Percentiles rank a stretch among this genome's conserved stretches.
phyloP scores from a whole-genome alignment of 2,888 invertebrate genomes.

The Tiphia femorata region DNA sequence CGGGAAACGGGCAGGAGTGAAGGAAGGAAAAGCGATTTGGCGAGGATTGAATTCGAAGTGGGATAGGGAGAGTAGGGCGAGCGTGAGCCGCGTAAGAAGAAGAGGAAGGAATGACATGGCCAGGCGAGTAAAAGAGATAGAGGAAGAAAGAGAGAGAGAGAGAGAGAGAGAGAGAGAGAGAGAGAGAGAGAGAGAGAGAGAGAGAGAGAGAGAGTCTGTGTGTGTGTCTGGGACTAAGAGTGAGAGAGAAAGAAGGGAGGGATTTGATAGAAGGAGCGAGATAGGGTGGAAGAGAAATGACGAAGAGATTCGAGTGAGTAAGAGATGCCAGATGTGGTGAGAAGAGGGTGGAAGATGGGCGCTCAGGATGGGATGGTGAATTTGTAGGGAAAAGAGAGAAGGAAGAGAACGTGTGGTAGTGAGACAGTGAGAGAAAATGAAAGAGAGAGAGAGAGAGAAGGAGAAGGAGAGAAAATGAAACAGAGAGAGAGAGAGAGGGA shows the following conservation, averaged over 20 bases:
- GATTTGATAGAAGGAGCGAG: no score
- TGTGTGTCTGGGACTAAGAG: no score
- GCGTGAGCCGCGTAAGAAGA: neutral
- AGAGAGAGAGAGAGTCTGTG: neutral
- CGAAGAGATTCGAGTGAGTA: no score
- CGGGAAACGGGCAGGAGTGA: conserved; percentile 9
- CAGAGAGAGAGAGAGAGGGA: neutral
- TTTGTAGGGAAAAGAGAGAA: no score
- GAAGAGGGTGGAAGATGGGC: no score
- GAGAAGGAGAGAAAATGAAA: conserved; percentile 16
- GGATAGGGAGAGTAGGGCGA: neutral
- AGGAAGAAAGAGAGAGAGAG: neutral
- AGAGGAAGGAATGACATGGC: conserved; percentile 1
- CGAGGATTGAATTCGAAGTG: neutral
- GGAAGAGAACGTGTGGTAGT: no score
- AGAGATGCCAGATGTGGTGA: no score
- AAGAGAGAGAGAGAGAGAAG: neutral
- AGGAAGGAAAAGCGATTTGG: conserved; percentile 9
- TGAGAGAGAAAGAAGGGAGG: no score
- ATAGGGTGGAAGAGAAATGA: no score
- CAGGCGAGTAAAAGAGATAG: conserved; percentile 1
- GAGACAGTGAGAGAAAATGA: neutral
- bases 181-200: neutral
- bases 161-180: neutral
- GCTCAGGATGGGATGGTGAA: no score